Base-by-base conservation (phyloP, 2,888 invertebrate genomes). In the Sceliomorpha sp. region DNA sequence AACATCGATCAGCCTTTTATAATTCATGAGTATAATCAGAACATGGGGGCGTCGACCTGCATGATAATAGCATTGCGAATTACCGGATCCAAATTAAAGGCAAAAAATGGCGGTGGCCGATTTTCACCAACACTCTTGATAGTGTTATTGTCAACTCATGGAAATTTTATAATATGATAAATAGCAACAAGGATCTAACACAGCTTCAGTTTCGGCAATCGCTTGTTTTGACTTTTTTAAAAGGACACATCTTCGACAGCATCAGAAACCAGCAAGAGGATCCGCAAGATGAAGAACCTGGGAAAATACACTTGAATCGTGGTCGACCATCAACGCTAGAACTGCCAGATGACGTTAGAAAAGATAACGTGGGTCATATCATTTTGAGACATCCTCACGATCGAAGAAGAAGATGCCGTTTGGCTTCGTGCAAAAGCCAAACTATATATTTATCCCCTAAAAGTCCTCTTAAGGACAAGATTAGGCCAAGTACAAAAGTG, bases 51-150 rank as follows among this genome's bases (percentile, higher is more conserved):
- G 73, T 73, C 24, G 68, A 71, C 45, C 44, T 72, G 17, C 55
- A 53, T 34, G 69, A 72, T 34, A 70, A 72, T 42, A 69, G 48
- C 7, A 71, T 74, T 10, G 47, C 66, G 6, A 78, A 78, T 59
- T 78, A 76, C 45, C 60, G 76, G 31, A 70, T 60, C 14, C 31
- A 36, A 55, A 66, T 77, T 31, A 47, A 59, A 13, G 72, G 68
- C 6, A 72, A 77, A 70, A 77, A 77, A 51, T 77, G 70, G 72
- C 75, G 72, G 67, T 76, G 73, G 76, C 76, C 75, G 14, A 47
- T 79, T 45, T 77, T 72, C 63, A 51, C 53, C 10, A 76, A 78
- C 40, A 13, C 47, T 29, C n/a, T 76, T 13, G 71, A 76, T 39
- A 69, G 68, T 40, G 36, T 47, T 12, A 20, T 76, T 2, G 72